Conservation (phyloP, 1,140 invertebrate genomes). For the Sitobion miscanthi region DNA sequence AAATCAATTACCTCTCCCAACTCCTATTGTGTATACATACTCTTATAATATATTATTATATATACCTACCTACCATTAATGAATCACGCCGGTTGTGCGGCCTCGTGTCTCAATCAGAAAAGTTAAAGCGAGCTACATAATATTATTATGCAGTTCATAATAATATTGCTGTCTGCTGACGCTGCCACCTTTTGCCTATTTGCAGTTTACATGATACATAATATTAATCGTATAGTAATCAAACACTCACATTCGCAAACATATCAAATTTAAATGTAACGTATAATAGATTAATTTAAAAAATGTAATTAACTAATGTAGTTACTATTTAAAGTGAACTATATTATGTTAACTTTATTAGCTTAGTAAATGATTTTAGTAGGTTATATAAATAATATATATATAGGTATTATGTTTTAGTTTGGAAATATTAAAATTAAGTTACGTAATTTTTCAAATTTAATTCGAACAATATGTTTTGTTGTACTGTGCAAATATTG, state of each 20-base stretch:
- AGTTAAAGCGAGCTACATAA: not conserved
- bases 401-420: not conserved
- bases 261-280: not conserved
- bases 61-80: not conserved
- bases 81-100: not conserved
- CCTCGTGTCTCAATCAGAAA: not conserved
- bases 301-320: not conserved
- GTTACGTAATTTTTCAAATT: not conserved
- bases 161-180: not conserved
- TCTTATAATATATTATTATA: not conserved
- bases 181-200: not conserved
- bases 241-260: not conserved
- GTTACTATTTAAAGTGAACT: not conserved
- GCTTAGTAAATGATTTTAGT: not conserved
- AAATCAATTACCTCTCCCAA: too few relatives aligned
- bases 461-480: too few relatives aligned
- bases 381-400: not conserved
- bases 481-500: too few relatives aligned
- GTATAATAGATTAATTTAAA: not conserved
- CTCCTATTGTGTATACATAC: too few relatives aligned
- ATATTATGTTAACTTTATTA: not conserved
- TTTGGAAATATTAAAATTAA: not conserved
- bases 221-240: not conserved
- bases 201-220: not conserved
- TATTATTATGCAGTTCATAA: not conserved